These are phyloP conservation scores for Micronycteris hirsuta DNA, from an alignment of 2,113 vertebrate genomes.

Conservation along the genomic window DNA sequence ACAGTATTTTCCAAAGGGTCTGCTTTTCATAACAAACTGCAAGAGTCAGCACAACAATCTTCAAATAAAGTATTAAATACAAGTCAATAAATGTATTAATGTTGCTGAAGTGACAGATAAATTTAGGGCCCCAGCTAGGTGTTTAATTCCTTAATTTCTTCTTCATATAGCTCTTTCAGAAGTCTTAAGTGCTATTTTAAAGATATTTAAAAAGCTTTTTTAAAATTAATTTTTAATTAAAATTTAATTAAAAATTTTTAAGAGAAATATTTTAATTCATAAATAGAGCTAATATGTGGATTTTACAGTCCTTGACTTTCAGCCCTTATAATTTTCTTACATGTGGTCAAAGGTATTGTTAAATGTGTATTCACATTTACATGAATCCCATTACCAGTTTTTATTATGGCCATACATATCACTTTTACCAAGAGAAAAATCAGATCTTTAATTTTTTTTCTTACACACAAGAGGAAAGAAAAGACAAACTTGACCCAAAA, in stretches of 20 bases:
- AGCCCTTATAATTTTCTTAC: not conserved
- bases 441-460: not conserved
- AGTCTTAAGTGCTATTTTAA: not conserved
- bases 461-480: not conserved
- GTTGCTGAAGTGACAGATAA: not conserved
- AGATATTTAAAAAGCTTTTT: not conserved
- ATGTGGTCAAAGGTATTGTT: not conserved
- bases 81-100: slow-evolving; percentile 22
- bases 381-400: not conserved
- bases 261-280: not conserved
- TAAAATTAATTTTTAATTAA: not conserved
- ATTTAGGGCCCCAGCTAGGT: not conserved
- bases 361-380: not conserved
- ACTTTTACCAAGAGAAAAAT: not conserved
- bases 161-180: not conserved
- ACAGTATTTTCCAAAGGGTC: not conserved
- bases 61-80: slow-evolving; percentile 19
- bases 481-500: not conserved
- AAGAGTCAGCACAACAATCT: not conserved
- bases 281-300: not conserved
- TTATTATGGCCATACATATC: not conserved
- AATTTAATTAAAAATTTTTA: no score
- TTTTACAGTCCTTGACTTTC: not conserved
- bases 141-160: not conserved
- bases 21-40: not conserved